Conservation (phyloP, 2,888 invertebrate genomes). For the Drosophila lacicola region DNA sequence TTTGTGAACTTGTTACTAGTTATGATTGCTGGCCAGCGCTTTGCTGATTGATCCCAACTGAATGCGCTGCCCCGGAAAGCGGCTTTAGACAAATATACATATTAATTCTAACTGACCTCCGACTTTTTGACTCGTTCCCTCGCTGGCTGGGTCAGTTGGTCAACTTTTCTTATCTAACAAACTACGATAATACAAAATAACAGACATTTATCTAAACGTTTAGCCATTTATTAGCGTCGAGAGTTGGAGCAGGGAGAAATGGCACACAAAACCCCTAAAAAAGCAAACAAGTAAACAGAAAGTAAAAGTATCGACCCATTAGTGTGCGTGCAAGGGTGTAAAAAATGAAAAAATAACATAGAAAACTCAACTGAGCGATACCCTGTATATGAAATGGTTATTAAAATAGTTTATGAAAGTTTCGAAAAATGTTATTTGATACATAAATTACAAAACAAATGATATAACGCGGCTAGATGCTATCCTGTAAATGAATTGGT, state of each 20-base stretch:
- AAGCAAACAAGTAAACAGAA: conserved; percentile 35
- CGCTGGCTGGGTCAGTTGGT: conserved; percentile 19
- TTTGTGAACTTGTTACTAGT: conserved; percentile 4
- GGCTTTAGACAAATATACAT: conserved; percentile 42
- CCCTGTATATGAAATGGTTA: neutral
- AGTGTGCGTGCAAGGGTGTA: conserved; percentile 40
- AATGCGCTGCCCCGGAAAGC: conserved; percentile 24
- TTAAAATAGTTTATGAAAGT: no score
- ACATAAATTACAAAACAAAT: no score
- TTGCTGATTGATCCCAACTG: conserved; percentile 48
- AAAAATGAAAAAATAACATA: conserved; percentile 16
- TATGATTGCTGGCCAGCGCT: conserved; percentile 30
- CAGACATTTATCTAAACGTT: conserved; percentile 70
- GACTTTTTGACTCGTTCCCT: conserved; percentile 25
- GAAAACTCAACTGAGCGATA: neutral
- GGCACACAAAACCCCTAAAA: conserved; percentile 11
- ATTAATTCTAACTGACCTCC: conserved; percentile 40
- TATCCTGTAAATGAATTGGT: no score
- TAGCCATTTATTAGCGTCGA: conserved; percentile 68
- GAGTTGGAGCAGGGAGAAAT: conserved; percentile 12
- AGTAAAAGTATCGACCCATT: conserved; percentile 59
- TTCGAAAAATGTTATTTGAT: no score
- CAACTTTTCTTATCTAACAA: conserved; percentile 69
- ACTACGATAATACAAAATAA: conserved; percentile 74
- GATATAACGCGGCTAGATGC: no score